Percentiles rank a stretch among this genome's conserved stretches.
These are phyloP conservation scores for Cervus canadensis DNA, from an alignment of 2,113 vertebrate species.

Conservation along the genomic window DNA sequence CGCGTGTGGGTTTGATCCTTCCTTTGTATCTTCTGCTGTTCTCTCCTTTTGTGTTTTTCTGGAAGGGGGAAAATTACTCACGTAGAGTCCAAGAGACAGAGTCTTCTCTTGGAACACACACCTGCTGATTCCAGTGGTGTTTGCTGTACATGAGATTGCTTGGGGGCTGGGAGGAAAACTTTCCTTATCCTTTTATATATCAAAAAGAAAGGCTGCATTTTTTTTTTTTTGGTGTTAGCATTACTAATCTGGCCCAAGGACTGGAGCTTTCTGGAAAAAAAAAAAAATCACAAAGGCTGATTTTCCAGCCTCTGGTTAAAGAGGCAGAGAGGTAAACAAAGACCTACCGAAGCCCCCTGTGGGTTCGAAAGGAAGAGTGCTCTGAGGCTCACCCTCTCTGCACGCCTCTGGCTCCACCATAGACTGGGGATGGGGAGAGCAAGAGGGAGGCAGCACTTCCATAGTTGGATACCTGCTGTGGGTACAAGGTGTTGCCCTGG, in stretches of 20 bases:
- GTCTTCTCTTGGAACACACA: slow-evolving; percentile 40
- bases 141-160: background rate
- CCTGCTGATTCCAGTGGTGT: slow-evolving; percentile 50
- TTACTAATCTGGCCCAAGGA: background rate
- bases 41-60: slow-evolving; percentile 62
- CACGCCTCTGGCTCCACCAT: background rate
- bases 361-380: background rate
- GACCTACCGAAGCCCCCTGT: background rate
- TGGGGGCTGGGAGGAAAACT: background rate
- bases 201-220: background rate
- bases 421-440: background rate
- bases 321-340: background rate
- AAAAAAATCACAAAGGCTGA: background rate
- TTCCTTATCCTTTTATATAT: background rate
- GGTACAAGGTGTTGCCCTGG: background rate
- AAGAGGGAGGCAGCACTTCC: background rate
- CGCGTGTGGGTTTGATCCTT: slow-evolving; percentile 45
- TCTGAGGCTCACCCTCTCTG: background rate
- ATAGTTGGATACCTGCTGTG: background rate
- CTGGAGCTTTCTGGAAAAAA: background rate
- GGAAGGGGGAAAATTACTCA: slow-evolving; percentile 47
- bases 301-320: background rate
- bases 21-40: slow-evolving; percentile 25
- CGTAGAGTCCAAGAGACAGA: slow-evolving; percentile 34
- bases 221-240: background rate